Conservation (phyloP, 2,113 vertebrate species). For the Epinephelus moara region DNA sequence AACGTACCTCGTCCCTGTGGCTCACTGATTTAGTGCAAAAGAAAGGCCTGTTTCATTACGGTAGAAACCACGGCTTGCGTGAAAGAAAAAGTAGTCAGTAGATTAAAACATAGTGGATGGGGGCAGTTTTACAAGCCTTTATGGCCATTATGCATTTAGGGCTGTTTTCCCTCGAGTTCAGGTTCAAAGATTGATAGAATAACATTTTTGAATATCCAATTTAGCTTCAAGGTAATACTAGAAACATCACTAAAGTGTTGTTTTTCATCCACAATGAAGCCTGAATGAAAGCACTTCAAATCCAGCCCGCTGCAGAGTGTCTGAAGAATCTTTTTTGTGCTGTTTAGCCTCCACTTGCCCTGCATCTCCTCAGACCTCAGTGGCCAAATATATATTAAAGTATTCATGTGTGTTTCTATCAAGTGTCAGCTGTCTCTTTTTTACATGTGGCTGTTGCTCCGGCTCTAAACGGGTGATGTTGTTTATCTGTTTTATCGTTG, state of each 20-base stretch:
- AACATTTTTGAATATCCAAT: constrained; percentile 54
- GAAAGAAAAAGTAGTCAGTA: constrained; percentile 58
- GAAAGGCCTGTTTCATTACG: constrained; percentile 69
- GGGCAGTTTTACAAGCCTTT: constrained; percentile 56
- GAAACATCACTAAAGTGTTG: constrained; percentile 33
- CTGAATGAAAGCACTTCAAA: constrained; percentile 45
- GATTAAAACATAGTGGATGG: constrained; percentile 62
- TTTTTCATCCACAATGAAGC: constrained; percentile 53
- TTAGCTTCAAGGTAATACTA: constrained; percentile 51
- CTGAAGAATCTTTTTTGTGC: constrained; percentile 14
- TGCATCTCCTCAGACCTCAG: constrained; percentile 2
- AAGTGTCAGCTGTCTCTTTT: constrained; percentile 17
- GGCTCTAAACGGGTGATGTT: not conserved
- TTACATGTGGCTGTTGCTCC: not conserved
- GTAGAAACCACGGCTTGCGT: constrained; percentile 63
- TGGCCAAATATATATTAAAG: not conserved
- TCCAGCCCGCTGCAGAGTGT: constrained; percentile 7
- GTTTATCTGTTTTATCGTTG: not conserved
- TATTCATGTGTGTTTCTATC: not conserved
- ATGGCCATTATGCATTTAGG: constrained; percentile 58
- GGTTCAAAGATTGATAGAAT: constrained; percentile 55
- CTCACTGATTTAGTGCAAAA: constrained; percentile 74
- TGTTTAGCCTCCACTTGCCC: constrained; percentile 39
- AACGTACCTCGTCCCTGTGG: constrained; percentile 67
- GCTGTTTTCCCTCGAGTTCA: constrained; percentile 49